Percentiles rank a stretch among this genome's conserved stretches.
Conservation (phyloP, 1,140 invertebrate species). For the Lanistes nyassanus region DNA sequence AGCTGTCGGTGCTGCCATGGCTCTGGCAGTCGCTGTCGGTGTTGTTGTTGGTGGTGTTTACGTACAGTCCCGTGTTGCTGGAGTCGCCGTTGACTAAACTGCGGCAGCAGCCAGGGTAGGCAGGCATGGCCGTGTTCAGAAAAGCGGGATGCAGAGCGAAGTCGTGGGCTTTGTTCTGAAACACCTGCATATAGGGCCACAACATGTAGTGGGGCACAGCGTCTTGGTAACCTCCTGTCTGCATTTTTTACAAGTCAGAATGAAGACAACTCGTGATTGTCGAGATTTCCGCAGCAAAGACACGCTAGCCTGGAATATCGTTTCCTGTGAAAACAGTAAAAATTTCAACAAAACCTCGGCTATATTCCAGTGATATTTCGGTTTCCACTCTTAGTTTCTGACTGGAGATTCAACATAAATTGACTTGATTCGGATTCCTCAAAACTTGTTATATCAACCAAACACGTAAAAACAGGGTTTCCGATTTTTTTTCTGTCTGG, state of each 20-base stretch:
- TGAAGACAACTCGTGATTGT: not conserved
- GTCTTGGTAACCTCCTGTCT: slow-evolving; percentile 19
- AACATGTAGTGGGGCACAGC: slow-evolving; percentile 16
- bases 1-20: not conserved
- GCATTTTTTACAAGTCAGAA: slow-evolving; percentile 17
- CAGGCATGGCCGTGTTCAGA: slow-evolving; percentile 40
- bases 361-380: not conserved
- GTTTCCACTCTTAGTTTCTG: not conserved
- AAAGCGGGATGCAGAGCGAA: slow-evolving; percentile 47
- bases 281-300: not conserved
- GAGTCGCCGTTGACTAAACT: slow-evolving; percentile 7
- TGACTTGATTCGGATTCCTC: no score
- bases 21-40: not conserved
- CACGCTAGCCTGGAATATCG: not conserved
- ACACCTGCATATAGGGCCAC: slow-evolving; percentile 32
- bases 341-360: not conserved
- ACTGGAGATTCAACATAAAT: no score
- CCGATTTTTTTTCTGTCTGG: no score
- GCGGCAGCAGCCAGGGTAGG: slow-evolving; percentile 28
- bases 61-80: not conserved
- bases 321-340: not conserved
- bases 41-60: slow-evolving; percentile 1
- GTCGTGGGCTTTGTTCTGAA: slow-evolving; percentile 30
- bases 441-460: no score
- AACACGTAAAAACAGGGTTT: no score